phyloP scores from a whole-genome alignment of 2,797 vertebrate genomes.

The Vultur gryphus region DNA sequence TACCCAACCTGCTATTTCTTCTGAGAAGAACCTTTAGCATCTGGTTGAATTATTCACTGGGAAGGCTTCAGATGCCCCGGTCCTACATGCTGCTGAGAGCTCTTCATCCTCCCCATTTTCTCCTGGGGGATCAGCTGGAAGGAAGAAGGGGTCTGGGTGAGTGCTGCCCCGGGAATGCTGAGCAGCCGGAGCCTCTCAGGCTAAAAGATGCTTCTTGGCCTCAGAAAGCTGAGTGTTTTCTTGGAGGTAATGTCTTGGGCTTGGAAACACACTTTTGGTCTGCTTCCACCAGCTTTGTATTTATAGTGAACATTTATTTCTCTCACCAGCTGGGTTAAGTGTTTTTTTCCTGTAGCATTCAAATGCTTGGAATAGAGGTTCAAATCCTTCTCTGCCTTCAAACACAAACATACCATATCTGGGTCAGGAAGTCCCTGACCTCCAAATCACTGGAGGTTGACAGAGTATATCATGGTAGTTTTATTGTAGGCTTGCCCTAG shows the following conservation, averaged over 20 bases:
- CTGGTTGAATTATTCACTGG: neutral
- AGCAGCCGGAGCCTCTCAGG: neutral
- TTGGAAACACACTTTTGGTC: neutral
- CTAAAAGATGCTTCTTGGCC: neutral
- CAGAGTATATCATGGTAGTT: neutral
- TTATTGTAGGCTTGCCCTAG: neutral
- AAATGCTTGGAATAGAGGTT: conserved; percentile 1
- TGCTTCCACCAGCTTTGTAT: neutral
- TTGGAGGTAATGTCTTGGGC: neutral
- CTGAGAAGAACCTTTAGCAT: neutral
- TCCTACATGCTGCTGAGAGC: neutral
- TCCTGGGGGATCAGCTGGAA: neutral
- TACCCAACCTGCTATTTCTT: neutral
- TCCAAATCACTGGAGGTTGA: conserved; percentile 17
- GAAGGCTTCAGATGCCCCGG: neutral
- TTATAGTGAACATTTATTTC: neutral
- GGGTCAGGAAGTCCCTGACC: conserved; percentile 49
- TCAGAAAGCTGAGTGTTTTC: neutral
- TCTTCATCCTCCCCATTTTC: neutral
- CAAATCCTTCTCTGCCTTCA: conserved; percentile 1
- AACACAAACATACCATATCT: conserved; percentile 41
- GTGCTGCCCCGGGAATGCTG: rapidly evolving
- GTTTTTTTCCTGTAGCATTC: neutral
- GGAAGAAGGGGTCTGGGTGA: neutral
- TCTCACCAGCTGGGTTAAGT: neutral